Evolutionary conservation across 2,797 vertebrate genomes (phyloP), one percentile per base, ranked within the genome.

Genomic region (Aphelocoma californica): DNA sequence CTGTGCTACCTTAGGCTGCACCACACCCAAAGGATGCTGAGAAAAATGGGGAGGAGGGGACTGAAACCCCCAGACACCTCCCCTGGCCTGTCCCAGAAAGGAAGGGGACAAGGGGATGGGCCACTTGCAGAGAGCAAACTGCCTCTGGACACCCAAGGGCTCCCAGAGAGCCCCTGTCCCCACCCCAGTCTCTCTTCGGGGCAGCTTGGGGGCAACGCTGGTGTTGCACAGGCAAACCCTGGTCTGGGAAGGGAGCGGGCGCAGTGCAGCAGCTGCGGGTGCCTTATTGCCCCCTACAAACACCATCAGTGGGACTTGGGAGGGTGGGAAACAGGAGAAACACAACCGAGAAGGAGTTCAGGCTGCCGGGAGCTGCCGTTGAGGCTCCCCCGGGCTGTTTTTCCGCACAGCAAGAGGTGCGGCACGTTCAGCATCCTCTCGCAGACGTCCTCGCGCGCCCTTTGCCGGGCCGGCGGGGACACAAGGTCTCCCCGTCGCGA

Each of bases 361-460:
- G 44, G 9, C n/a, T 34, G 45, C n/a, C 7, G 0, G 65, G 53
- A 58, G 18, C 61, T 48, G 81, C 81, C 3, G 0, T 31, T 34
- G 2, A 0, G 29, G 53, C 32, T 77, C 18, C 40, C 11, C 54
- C 1, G 12, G 71, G 58, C n/a, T 42, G 4, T 48, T 18, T n/a
- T 7, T 2, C 58, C 67, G 75, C 5, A 0, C 0, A 5, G 75
- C 25, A 13, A 7, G 62, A 0, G 2, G 51, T 7, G 38, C 38
- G 57, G n/a, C 88, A 69, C 4, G 1, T 50, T 66, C 91, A 54
- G 86, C 86, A 72, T 40, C 92, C 65, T 73, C 69, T 3, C 6
- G 1, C 93, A 32, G 65, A 17, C 7, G 16, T 61, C 83, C 91
- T 34, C 86, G 53, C 0, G 0, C 0, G 24, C 82, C 86, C 86